A percentile compares a stretch with the other conserved stretches of the same genome.
Conservation (phyloP, 1,140 invertebrate species). For the Aphaenogaster ashmeadi region DNA sequence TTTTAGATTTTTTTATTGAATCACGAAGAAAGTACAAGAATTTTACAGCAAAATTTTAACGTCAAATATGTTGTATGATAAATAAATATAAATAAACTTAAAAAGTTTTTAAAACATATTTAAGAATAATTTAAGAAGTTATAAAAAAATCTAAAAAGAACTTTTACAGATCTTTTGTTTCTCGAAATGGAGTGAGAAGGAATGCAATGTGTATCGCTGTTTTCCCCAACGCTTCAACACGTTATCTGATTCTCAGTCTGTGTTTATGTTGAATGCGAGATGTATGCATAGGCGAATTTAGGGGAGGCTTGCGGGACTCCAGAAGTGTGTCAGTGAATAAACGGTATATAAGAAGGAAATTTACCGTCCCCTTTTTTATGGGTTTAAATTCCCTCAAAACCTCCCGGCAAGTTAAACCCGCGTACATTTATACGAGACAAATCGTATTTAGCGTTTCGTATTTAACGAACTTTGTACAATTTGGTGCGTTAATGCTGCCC, state of each 20-base stretch:
- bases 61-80: neutral
- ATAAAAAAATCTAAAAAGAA: neutral
- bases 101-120: neutral
- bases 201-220: neutral
- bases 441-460: constrained; percentile 33
- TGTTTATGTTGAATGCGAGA: constrained; percentile 42
- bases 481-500: neutral
- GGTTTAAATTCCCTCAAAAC: constrained; percentile 41
- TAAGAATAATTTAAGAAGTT: neutral
- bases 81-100: neutral
- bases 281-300: constrained; percentile 38
- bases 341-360: constrained; percentile 37
- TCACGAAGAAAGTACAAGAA: neutral
- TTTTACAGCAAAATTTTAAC: neutral
- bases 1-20: neutral
- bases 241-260: constrained; percentile 37
- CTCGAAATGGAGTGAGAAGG: neutral
- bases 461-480: neutral
- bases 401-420: neutral
- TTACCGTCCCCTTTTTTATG: constrained; percentile 25
- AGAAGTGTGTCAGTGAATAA: constrained; percentile 53
- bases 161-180: neutral
- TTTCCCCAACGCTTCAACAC: constrained; percentile 14
- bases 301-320: constrained; percentile 11
- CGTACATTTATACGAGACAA: constrained; percentile 25